These are phyloP conservation scores for Turdus rufiventris DNA, from an alignment of 2,113 vertebrate species.

Conservation along the genomic window DNA sequence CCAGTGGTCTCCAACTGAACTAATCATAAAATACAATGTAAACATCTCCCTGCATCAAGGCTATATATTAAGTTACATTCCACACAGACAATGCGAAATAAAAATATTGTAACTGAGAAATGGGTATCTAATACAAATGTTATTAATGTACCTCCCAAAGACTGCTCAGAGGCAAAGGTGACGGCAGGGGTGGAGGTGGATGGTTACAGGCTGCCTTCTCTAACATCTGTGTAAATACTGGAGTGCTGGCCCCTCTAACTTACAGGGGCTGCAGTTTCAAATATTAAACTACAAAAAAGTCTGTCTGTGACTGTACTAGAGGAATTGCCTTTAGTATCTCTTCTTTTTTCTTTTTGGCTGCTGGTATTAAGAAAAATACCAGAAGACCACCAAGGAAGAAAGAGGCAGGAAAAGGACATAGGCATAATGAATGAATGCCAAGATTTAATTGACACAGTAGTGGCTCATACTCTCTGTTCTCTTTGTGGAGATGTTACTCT, in stretches of 20 bases:
- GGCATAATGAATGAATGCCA: slow-evolving; percentile 67
- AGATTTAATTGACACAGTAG: slow-evolving; percentile 55
- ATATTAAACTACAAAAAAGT: slow-evolving; percentile 74
- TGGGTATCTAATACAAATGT: slow-evolving; percentile 72
- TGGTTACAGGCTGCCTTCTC: slow-evolving; percentile 72
- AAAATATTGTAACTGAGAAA: slow-evolving; percentile 73
- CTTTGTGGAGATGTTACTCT: slow-evolving; percentile 14
- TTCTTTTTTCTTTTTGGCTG: slow-evolving; percentile 49
- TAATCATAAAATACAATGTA: slow-evolving; percentile 73
- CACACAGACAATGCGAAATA: slow-evolving; percentile 69
- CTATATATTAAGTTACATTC: slow-evolving; percentile 72
- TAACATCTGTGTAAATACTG: slow-evolving; percentile 83
- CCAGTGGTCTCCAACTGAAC: slow-evolving; percentile 48
- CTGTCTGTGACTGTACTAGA: slow-evolving; percentile 68
- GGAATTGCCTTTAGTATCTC: slow-evolving; percentile 52
- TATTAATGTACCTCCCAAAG: slow-evolving; percentile 79
- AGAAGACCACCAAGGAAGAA: slow-evolving; percentile 76
- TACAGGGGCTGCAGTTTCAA: slow-evolving; percentile 69
- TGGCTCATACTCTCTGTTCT: slow-evolving; percentile 7
- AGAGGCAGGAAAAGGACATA: slow-evolving; percentile 67
- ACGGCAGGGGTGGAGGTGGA: slow-evolving; percentile 71
- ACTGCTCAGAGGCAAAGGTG: slow-evolving; percentile 80
- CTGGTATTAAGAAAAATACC: slow-evolving; percentile 68
- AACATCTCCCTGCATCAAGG: slow-evolving; percentile 61
- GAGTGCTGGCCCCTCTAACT: slow-evolving; percentile 62